Conservation (phyloP, 2,888 invertebrate genomes). For the Athalia circularis region DNA sequence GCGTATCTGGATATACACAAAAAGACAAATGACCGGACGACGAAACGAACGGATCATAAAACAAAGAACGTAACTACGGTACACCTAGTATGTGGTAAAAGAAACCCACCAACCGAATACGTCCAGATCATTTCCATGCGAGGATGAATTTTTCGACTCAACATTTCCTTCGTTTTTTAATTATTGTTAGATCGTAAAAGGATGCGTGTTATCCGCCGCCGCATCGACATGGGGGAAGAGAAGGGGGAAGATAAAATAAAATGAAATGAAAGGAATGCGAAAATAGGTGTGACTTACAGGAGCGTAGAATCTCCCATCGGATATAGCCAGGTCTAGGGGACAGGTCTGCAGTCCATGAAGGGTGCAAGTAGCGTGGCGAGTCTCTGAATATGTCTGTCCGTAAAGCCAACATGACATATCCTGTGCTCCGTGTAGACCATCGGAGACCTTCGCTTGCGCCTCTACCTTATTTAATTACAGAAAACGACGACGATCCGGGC, state of each 20-base stretch:
- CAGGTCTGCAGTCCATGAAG: too few relatives aligned
- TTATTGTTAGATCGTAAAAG: too few relatives aligned
- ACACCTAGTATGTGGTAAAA: background rate
- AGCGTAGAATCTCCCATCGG: too few relatives aligned
- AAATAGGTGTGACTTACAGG: background rate
- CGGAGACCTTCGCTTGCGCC: conserved; percentile 42
- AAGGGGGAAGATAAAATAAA: background rate
- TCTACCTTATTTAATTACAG: conserved; percentile 43
- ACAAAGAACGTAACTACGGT: conserved; percentile 61
- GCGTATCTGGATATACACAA: conserved; percentile 58
- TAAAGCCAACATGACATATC: conserved; percentile 51
- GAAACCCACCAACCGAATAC: too few relatives aligned
- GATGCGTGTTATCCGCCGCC: background rate
- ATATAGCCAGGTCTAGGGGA: background rate
- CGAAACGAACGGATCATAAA: conserved; percentile 57
- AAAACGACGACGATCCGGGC: background rate
- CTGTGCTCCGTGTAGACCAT: conserved; percentile 34
- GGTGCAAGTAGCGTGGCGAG: conserved; percentile 7
- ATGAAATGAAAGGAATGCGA: background rate
- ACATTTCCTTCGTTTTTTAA: too few relatives aligned
- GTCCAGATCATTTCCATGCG: too few relatives aligned
- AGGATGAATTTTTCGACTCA: too few relatives aligned
- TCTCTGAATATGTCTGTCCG: conserved; percentile 43
- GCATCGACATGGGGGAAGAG: background rate
- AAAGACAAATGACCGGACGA: conserved; percentile 63